Evolutionary conservation across 2,113 vertebrate genomes (phyloP).

Genomic region (Dasyurus viverrinus): DNA sequence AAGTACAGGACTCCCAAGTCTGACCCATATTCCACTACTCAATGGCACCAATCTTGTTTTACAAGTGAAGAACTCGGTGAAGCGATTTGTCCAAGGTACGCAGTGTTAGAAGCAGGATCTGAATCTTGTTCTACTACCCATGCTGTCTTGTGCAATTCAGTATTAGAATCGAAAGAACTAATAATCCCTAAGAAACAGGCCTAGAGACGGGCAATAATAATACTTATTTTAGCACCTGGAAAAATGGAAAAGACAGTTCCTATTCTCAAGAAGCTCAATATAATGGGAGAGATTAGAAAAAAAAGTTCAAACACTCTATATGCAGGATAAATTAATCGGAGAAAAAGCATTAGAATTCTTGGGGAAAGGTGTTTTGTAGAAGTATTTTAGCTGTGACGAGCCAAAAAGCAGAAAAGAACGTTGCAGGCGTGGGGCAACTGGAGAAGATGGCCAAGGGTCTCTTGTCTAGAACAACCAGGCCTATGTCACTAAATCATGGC

Average conservation of each 20-base stretch:
- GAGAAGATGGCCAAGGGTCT: not conserved
- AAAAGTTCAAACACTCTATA: not conserved
- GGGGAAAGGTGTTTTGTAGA: not conserved
- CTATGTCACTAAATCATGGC: not conserved
- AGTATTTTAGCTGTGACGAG: not conserved
- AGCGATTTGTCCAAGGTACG: not conserved
- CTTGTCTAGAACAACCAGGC: not conserved
- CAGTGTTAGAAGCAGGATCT: not conserved
- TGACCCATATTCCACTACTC: not conserved
- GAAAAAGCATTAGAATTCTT: no score
- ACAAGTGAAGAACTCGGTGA: not conserved
- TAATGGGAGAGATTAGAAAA: not conserved
- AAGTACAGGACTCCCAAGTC: not conserved
- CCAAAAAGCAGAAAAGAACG: not conserved
- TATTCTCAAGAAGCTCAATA: not conserved
- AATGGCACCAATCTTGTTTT: not conserved
- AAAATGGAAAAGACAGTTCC: not conserved
- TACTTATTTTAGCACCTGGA: not conserved
- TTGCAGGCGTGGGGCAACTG: not conserved
- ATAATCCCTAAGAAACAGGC: not conserved
- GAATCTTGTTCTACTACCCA: not conserved
- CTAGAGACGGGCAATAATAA: not conserved
- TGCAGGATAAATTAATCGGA: no score
- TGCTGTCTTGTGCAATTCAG: not conserved
- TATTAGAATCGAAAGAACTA: not conserved